Conservation (phyloP, 1,140 invertebrate genomes). For the Cryptotermes secundus region DNA sequence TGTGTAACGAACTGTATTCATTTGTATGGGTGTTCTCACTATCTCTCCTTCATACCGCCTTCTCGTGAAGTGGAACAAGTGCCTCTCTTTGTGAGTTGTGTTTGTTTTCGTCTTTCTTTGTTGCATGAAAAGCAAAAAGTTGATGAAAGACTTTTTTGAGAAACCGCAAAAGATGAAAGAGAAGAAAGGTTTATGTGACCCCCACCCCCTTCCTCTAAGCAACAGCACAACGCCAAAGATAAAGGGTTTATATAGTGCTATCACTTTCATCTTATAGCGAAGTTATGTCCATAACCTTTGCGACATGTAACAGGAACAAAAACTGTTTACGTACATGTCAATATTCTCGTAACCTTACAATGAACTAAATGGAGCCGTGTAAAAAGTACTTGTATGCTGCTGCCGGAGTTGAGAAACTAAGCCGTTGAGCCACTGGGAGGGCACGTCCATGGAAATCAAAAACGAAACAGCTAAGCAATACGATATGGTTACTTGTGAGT, state of each 20-base stretch:
- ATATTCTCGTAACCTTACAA: not conserved
- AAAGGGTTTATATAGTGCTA: not conserved
- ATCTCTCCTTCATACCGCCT: not conserved
- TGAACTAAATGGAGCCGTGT: not conserved
- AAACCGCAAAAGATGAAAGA: not conserved
- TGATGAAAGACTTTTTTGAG: slow-evolving; percentile 5
- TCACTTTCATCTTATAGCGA: not conserved
- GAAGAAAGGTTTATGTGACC: not conserved
- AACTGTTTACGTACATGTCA: not conserved
- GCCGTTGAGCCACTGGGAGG: too few species aligned
- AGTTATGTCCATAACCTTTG: not conserved
- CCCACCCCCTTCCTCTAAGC: not conserved
- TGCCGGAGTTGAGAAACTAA: too few species aligned
- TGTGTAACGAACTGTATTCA: not conserved
- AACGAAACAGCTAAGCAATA: too few species aligned
- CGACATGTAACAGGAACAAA: not conserved
- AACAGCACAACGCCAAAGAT: not conserved
- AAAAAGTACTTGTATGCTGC: not conserved
- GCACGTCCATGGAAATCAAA: too few species aligned
- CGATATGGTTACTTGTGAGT: too few species aligned
- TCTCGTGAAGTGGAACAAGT: slow-evolving; percentile 11
- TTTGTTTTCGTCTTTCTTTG: not conserved
- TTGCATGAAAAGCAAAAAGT: slow-evolving; percentile 13
- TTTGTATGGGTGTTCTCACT: not conserved
- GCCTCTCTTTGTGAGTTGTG: not conserved